Percentiles rank a stretch among this genome's conserved stretches.
Conservation (phyloP, 2,113 vertebrate species). For the Geothlypis trichas region DNA sequence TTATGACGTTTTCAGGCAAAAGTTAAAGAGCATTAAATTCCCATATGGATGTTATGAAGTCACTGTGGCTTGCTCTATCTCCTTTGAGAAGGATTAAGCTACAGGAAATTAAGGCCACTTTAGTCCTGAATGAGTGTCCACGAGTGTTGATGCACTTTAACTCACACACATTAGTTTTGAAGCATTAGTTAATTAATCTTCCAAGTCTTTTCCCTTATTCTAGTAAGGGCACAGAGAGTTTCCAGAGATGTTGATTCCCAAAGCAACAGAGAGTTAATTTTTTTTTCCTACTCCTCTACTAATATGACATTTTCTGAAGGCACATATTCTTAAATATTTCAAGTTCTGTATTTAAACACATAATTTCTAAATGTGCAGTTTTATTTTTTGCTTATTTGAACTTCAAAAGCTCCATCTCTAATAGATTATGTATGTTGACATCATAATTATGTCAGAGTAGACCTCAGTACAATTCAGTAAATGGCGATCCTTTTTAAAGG, state of each 20-base stretch:
- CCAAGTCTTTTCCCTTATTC: neutral
- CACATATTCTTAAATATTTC: neutral
- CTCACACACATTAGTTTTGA: neutral
- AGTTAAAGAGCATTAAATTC: neutral
- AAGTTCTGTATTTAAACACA: neutral
- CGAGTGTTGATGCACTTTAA: neutral
- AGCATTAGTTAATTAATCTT: conserved; percentile 9
- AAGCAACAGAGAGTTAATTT: neutral
- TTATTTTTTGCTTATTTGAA: neutral
- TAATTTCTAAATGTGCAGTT: neutral
- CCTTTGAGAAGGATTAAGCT: neutral
- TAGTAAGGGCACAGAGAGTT: neutral
- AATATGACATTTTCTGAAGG: neutral
- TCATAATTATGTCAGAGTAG: neutral
- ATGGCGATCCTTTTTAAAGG: neutral
- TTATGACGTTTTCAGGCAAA: neutral
- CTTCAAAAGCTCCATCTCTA: neutral
- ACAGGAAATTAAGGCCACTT: neutral
- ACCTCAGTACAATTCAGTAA: neutral
- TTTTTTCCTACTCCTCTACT: neutral
- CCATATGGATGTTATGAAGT: neutral
- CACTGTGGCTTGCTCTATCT: neutral
- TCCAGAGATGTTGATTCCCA: neutral
- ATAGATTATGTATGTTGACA: neutral
- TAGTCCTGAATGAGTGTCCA: neutral